Evolutionary conservation across 92 coral and sea anemone species (phyloP).

Genomic region (Paramuricea clavata): DNA sequence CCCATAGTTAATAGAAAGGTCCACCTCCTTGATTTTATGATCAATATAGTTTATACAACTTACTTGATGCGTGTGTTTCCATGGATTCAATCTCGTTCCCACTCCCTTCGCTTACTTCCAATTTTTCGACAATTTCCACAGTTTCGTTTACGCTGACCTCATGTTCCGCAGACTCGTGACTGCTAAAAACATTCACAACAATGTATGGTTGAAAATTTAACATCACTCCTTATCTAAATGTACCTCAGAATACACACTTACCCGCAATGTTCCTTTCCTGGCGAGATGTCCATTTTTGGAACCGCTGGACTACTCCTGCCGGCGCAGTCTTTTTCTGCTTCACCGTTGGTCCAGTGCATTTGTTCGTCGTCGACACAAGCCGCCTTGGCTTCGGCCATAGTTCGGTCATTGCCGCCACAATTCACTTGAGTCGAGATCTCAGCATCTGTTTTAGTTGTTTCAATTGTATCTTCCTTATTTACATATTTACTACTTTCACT

Average conservation of each 20-base stretch:
- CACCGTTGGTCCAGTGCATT: slow-evolving; percentile 40
- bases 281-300: slow-evolving; percentile 28
- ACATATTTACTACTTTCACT: background rate
- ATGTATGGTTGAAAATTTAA: background rate
- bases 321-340: slow-evolving; percentile 47
- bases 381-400: slow-evolving; percentile 54
- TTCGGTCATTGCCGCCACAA: background rate
- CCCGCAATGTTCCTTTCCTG: slow-evolving; percentile 2
- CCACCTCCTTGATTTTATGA: too few species aligned
- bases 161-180: background rate
- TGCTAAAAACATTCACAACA: slow-evolving; percentile 12
- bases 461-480: slow-evolving; percentile 10
- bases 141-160: slow-evolving; percentile 20
- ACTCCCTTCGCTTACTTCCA: slow-evolving; percentile 14
- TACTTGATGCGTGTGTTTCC: slow-evolving; percentile 23
- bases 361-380: slow-evolving; percentile 35
- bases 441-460: background rate
- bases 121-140: slow-evolving; percentile 35
- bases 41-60: background rate
- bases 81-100: slow-evolving; percentile 7
- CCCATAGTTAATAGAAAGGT: too few species aligned
- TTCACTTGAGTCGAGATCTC: background rate
- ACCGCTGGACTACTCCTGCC: slow-evolving; percentile 47
- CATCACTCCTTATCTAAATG: too few species aligned
- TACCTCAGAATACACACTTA: slow-evolving; percentile 4